These are phyloP conservation scores for Cyanoderma ruficeps DNA, from an alignment of 2,113 vertebrate genomes.

Conservation along the genomic window DNA sequence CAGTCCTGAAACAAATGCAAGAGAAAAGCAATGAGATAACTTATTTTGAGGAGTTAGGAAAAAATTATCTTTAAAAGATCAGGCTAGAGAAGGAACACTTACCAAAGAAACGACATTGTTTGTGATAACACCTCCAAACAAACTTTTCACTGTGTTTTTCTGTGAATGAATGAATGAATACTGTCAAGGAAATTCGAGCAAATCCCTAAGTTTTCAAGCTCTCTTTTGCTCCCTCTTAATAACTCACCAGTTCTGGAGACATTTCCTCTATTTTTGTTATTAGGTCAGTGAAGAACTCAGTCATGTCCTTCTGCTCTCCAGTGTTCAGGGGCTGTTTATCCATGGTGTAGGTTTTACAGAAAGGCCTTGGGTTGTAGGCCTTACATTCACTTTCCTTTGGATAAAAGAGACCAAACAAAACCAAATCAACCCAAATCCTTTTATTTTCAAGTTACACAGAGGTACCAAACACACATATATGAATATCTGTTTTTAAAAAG, in stretches of 20 bases:
- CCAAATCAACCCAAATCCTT: neutral
- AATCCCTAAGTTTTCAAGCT: neutral
- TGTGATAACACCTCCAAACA: conserved; percentile 98
- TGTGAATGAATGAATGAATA: conserved; percentile 68
- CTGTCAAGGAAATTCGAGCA: conserved; percentile 44
- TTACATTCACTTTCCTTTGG: conserved; percentile 96
- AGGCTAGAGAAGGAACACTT: conserved; percentile 49
- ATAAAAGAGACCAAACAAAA: neutral
- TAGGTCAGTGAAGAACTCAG: conserved; percentile 97
- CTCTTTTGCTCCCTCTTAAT: neutral
- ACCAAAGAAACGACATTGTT: conserved; percentile 99
- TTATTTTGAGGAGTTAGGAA: neutral
- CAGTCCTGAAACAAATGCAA: conserved; percentile 82
- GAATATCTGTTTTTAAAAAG: neutral
- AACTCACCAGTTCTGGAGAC: conserved; percentile 93
- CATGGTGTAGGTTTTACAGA: conserved; percentile 99
- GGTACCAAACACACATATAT: rapidly evolving
- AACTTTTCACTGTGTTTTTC: conserved; percentile 99
- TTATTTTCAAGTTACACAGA: neutral
- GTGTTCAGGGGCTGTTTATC: conserved; percentile 98
- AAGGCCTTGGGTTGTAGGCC: conserved; percentile 95
- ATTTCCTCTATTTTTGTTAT: conserved; percentile 99
- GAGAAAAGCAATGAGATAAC: neutral
- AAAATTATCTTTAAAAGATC: neutral
- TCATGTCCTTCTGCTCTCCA: conserved; percentile 99